Evolutionary conservation across 2,797 vertebrate species (phyloP).

Genomic region (Hipposideros larvatus): DNA sequence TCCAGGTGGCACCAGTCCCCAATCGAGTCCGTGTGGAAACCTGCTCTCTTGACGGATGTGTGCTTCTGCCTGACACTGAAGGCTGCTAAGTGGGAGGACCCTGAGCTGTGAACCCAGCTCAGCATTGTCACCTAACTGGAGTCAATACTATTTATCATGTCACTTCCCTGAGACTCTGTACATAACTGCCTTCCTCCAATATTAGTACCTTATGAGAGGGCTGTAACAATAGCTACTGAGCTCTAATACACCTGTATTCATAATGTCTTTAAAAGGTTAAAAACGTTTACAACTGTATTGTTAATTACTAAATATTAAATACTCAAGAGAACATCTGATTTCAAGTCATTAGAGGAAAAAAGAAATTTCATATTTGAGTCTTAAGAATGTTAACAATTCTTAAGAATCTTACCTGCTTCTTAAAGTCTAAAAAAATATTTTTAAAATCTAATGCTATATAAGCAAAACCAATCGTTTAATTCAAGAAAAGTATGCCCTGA

Average conservation of each 20-base stretch:
- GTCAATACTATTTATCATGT: not conserved
- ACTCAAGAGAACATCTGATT: not conserved
- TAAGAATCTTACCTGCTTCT: not conserved
- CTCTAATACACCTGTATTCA: not conserved
- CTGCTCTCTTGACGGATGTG: not conserved
- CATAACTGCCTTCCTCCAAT: not conserved
- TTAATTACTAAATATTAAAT: conserved; percentile 20
- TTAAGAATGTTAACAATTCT: not conserved
- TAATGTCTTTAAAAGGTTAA: not conserved
- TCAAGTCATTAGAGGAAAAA: conserved; percentile 29
- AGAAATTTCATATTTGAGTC: not conserved
- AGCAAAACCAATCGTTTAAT: conserved; percentile 34
- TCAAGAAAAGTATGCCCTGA: not conserved
- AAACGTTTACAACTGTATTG: not conserved
- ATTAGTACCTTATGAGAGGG: not conserved
- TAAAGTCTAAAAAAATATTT: not conserved
- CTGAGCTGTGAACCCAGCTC: not conserved
- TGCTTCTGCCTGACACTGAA: not conserved
- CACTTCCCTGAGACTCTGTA: not conserved
- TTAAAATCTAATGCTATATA: not conserved
- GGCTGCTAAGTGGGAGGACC: not conserved
- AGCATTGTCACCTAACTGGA: not conserved
- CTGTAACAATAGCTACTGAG: not conserved
- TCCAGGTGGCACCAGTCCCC: no score
- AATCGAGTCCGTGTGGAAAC: not conserved